These are phyloP conservation scores for Lepilemur septentrionalis DNA, from an alignment of 2,797 vertebrate species.

Conservation along the genomic window DNA sequence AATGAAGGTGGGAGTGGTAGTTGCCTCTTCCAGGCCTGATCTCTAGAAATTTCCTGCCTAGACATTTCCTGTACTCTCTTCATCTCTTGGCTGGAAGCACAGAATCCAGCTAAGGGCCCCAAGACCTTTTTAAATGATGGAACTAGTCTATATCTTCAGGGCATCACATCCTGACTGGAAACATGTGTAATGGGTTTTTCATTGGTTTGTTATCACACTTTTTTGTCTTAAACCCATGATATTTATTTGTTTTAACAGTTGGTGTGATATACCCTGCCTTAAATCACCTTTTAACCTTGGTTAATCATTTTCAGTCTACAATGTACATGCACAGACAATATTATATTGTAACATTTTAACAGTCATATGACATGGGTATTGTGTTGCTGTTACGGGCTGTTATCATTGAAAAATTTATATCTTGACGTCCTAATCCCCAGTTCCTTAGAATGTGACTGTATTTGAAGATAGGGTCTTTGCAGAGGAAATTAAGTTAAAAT, in stretches of 20 bases:
- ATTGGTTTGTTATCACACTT: not conserved
- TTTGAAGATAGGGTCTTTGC: not conserved
- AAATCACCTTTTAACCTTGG: not conserved
- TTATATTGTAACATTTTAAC: not conserved
- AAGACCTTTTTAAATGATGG: not conserved
- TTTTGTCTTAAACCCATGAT: not conserved
- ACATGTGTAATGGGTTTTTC: not conserved
- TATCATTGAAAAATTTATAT: not conserved
- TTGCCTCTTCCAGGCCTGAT: not conserved
- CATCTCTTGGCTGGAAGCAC: not conserved
- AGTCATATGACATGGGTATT: not conserved
- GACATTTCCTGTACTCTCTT: not conserved
- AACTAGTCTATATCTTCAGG: not conserved
- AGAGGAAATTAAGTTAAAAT: not conserved
- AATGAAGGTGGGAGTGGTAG: accelerated
- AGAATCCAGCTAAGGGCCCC: not conserved
- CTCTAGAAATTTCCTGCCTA: not conserved
- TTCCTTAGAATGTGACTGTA: not conserved
- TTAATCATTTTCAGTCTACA: not conserved
- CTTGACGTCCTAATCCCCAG: not conserved
- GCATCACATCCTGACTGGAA: accelerated
- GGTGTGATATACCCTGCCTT: not conserved
- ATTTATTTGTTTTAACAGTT: not conserved
- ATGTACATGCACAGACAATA: not conserved
- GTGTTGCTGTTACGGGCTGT: not conserved